phyloP scores from a whole-genome alignment of 2,797 vertebrate genomes.

The Hirundo rustica region DNA sequence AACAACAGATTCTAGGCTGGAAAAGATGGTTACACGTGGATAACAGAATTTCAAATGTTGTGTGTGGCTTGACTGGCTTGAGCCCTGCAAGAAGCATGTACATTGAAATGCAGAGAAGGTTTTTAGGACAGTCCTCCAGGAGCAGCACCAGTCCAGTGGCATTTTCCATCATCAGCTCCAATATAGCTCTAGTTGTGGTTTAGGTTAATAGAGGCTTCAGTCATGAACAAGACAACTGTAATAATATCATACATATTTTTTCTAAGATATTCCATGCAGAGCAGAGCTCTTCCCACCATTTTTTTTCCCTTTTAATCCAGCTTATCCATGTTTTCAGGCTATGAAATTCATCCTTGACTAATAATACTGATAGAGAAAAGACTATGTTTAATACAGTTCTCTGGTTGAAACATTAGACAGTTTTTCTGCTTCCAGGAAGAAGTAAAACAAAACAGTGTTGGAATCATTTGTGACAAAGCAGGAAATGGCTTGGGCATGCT shows the following conservation, averaged over 20 bases:
- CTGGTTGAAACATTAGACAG: slow-evolving; percentile 2
- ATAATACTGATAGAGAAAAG: slow-evolving; percentile 14
- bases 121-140: neutral
- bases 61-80: neutral
- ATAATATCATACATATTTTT: neutral
- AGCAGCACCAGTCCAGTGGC: neutral
- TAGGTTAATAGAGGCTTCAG: neutral
- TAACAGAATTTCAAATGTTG: neutral
- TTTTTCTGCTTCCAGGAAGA: slow-evolving; percentile 28
- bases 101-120: neutral
- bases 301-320: slow-evolving; percentile 24
- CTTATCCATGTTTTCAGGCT: slow-evolving; percentile 8
- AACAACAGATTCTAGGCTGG: neutral
- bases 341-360: slow-evolving; percentile 46
- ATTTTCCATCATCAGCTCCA: neutral
- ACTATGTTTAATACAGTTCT: slow-evolving; percentile 8
- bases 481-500: slow-evolving; percentile 44
- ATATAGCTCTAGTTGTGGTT: neutral
- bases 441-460: neutral
- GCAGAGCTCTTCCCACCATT: neutral
- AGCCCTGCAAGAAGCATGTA: neutral
- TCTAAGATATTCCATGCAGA: neutral
- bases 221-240: neutral
- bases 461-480: slow-evolving; percentile 51
- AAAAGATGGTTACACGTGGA: neutral